phyloP scores from a whole-genome alignment of 2,113 vertebrate species.

The Polypterus bichir region DNA sequence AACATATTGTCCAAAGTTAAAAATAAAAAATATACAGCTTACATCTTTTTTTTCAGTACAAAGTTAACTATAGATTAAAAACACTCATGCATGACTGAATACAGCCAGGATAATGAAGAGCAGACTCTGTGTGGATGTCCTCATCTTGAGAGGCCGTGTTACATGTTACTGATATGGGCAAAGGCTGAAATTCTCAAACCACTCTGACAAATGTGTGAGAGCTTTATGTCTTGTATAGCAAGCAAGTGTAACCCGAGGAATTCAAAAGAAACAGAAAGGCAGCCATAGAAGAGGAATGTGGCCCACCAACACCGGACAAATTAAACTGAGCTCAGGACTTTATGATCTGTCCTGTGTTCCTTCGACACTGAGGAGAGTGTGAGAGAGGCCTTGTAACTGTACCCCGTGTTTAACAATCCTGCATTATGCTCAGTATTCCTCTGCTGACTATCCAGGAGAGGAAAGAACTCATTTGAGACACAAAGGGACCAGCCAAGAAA shows the following conservation, averaged over 20 bases:
- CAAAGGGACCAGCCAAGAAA: not conserved
- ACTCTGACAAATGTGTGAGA: too few species aligned
- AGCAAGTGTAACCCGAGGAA: not conserved
- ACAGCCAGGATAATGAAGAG: too few species aligned
- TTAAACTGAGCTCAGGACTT: not conserved
- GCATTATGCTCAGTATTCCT: not conserved
- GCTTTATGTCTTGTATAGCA: too few species aligned
- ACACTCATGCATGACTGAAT: too few species aligned
- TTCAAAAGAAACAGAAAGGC: not conserved
- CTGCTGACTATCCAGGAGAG: not conserved
- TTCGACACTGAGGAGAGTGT: not conserved
- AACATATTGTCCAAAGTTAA: too few species aligned
- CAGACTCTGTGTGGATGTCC: too few species aligned
- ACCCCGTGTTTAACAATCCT: conserved; percentile 1
- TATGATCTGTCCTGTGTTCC: not conserved
- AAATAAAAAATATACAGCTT: too few species aligned
- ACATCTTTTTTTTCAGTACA: too few species aligned
- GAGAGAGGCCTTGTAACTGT: not conserved
- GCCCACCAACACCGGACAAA: not conserved
- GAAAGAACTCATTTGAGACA: conserved; percentile 1
- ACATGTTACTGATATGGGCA: too few species aligned
- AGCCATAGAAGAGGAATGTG: not conserved
- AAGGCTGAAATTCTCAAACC: too few species aligned
- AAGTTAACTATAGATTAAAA: too few species aligned
- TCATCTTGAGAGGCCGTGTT: too few species aligned